phyloP scores from a whole-genome alignment of 2,888 invertebrate species.

The Aelia acuminata region DNA sequence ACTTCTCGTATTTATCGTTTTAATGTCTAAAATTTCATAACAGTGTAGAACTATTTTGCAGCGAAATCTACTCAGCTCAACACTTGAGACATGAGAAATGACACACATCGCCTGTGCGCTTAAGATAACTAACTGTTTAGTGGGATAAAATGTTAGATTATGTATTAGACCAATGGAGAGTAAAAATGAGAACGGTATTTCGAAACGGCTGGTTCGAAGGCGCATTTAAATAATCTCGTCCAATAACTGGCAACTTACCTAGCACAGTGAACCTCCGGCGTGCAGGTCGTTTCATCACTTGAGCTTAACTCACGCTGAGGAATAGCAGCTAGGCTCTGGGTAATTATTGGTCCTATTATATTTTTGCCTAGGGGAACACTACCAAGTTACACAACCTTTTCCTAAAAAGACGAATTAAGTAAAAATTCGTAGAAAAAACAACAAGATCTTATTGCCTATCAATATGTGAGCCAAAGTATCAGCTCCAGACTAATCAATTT shows the following conservation, averaged over 20 bases:
- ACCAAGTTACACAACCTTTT: too few relatives aligned
- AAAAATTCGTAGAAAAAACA: too few relatives aligned
- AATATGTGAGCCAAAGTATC: too few relatives aligned
- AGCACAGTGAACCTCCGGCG: not conserved
- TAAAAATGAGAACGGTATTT: constrained; percentile 17
- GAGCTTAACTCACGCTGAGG: not conserved
- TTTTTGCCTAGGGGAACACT: not conserved
- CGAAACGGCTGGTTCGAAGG: constrained; percentile 27
- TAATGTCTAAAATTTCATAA: not conserved
- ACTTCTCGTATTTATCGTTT: not conserved
- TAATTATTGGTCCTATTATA: not conserved
- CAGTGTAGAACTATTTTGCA: not conserved
- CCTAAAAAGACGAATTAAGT: too few relatives aligned
- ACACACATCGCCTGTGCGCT: not conserved
- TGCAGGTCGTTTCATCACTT: not conserved
- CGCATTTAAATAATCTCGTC: constrained; percentile 31
- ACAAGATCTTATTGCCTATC: too few relatives aligned
- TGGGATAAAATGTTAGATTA: not conserved
- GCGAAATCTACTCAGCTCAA: not conserved
- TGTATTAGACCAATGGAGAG: not conserved
- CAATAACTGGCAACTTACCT: constrained; percentile 43
- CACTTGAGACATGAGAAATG: not conserved
- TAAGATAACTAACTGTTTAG: constrained; percentile 22
- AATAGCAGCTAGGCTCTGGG: not conserved
- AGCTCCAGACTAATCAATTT: too few relatives aligned